Evolutionary conservation across 2,888 invertebrate genomes (phyloP).

Genomic region (Acleris literana): DNA sequence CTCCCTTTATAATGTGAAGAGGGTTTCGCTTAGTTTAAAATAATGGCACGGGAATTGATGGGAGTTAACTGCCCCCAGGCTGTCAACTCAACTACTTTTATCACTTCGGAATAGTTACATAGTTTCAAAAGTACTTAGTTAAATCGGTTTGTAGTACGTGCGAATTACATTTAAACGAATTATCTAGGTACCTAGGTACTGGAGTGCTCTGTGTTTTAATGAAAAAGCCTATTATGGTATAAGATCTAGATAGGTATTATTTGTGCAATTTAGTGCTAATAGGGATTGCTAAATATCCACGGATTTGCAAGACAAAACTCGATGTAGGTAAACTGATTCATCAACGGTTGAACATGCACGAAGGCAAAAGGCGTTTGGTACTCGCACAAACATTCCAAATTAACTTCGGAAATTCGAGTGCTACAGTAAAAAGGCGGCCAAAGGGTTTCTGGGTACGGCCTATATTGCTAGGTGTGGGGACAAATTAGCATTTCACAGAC

Average conservation of each 20-base stretch:
- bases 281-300: no score
- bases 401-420: conserved; percentile 59
- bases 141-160: no score
- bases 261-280: no score
- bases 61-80: conserved; percentile 42
- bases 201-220: no score
- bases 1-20: conserved; percentile 63
- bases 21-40: conserved; percentile 55
- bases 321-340: conserved; percentile 1
- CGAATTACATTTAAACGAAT: no score
- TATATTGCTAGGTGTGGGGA: conserved; percentile 73
- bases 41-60: conserved; percentile 21
- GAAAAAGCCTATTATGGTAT: no score
- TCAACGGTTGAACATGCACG: background rate
- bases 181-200: no score
- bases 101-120: no score
- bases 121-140: no score
- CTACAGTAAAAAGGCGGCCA: conserved; percentile 63
- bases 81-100: conserved; percentile 5
- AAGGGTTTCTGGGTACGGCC: conserved; percentile 56
- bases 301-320: background rate
- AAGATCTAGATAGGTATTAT: no score
- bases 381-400: conserved; percentile 56
- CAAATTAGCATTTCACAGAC: conserved; percentile 80
- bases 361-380: conserved; percentile 1